Conservation (phyloP, 1,140 invertebrate species). For the Elymnias hypermnestra region DNA sequence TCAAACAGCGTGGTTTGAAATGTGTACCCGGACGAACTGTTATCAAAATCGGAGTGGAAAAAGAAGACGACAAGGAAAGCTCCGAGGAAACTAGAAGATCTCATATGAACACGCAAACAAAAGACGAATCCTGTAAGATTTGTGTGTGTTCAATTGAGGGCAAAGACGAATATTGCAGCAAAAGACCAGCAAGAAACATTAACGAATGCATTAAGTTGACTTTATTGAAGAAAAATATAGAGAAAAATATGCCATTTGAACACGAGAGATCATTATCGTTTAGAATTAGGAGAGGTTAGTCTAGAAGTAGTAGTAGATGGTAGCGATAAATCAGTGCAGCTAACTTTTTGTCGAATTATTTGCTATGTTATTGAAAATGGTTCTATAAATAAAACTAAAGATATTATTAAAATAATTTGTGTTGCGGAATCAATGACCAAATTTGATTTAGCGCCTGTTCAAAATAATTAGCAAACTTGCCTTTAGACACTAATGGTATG, state of each 20-base stretch:
- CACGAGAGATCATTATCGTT: slow-evolving; percentile 39
- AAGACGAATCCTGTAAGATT: slow-evolving; percentile 40
- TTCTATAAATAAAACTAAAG: too few relatives aligned
- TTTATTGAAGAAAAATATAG: slow-evolving; percentile 25
- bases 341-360: slow-evolving; percentile 13
- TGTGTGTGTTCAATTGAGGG: slow-evolving; percentile 57
- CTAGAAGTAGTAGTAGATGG: not conserved
- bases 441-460: too few relatives aligned
- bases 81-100: slow-evolving; percentile 26
- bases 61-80: slow-evolving; percentile 5
- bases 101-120: slow-evolving; percentile 36
- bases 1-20: slow-evolving; percentile 26
- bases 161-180: slow-evolving; percentile 47
- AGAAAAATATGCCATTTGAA: slow-evolving; percentile 35
- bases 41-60: slow-evolving; percentile 31
- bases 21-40: slow-evolving; percentile 50
- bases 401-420: too few relatives aligned
- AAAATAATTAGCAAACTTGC: too few relatives aligned
- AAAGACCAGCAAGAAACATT: slow-evolving; percentile 46
- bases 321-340: slow-evolving; percentile 13
- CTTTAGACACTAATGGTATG: too few relatives aligned
- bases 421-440: too few relatives aligned
- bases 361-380: too few relatives aligned
- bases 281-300: slow-evolving; percentile 55
- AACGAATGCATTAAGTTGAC: slow-evolving; percentile 54